Evolutionary conservation across 2,888 invertebrate genomes (phyloP), one percentile per base, ranked within the genome.

Genomic region (Tetanocera ferruginea): DNA sequence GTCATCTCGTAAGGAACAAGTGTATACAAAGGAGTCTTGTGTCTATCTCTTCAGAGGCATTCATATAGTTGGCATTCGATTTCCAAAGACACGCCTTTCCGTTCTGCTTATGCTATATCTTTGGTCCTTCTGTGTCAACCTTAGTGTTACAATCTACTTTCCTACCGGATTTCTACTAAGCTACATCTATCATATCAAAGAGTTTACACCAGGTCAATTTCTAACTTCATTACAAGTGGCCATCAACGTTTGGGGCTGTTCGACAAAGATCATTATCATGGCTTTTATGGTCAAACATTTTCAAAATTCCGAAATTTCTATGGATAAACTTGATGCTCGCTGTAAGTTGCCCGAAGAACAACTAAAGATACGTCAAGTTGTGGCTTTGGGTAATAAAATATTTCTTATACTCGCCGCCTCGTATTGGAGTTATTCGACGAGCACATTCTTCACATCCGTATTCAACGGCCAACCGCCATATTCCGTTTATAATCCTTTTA

Each of bases 191-290:
- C 79, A 82, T 31, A 82, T 83, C 6, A 83, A 80, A 0, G 80
- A 82, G 74, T 83, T 81, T 31, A 76, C 81, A 9, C 84, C 87
- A 1, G 82, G 83, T 19, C 82, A 85, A 55, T 83, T 87, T 8
- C 82, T 87, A 9, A 85, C 84, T 4, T 86, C 86, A 3, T 73
- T 87, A 28, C 85, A 87, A 76, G 83, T 85, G 55, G 81, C 82
- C 3, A 80, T 87, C 11, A 87, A 87, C 75, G 80, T 80, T 0
- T 82, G 81, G 75, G 76, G 85, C 0, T 87, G 87, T 70, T 84
- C 82, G n/a, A 49, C 78, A 8, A 87, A 87, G 74, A 82, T 87
- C 43, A 9, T 83, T 0, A 82, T 86, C 3, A 81, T 87, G 14
- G 82, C 82, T 78, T 76, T 79, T 14, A 62, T 84, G 51, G 77